phyloP scores from a whole-genome alignment of 1,140 invertebrate species.

The Bombus sibiricus region DNA sequence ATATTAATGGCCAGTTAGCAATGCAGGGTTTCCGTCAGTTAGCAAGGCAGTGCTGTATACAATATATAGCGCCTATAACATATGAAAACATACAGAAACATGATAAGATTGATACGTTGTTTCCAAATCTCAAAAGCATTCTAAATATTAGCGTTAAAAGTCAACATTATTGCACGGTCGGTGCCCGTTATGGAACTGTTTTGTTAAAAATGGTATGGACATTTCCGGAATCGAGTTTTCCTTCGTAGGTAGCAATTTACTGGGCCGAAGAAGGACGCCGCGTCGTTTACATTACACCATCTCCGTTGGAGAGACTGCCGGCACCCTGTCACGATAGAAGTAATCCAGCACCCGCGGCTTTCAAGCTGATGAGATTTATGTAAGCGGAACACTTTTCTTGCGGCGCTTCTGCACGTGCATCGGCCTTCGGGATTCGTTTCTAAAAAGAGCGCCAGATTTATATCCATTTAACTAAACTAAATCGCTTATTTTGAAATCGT shows the following conservation, averaged over 20 bases:
- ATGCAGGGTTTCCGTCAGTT: background rate
- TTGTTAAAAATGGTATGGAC: background rate
- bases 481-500: constrained; percentile 26
- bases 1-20: background rate
- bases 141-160: background rate
- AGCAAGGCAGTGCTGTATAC: background rate
- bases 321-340: constrained; percentile 74
- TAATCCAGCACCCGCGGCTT: constrained; percentile 65
- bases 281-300: constrained; percentile 74
- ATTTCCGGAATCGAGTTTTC: constrained; percentile 45
- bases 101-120: background rate
- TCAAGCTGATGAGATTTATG: constrained; percentile 79
- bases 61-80: background rate
- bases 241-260: constrained; percentile 74
- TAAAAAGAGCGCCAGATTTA: constrained; percentile 36
- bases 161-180: background rate
- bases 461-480: constrained; percentile 27
- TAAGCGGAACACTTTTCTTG: constrained; percentile 65
- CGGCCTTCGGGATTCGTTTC: constrained; percentile 30
- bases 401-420: constrained; percentile 35
- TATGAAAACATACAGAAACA: background rate
- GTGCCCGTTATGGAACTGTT: background rate
- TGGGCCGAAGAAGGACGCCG: constrained; percentile 75
- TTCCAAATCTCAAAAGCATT: background rate
- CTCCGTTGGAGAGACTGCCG: constrained; percentile 71